Percentiles rank a stretch among this genome's conserved stretches.
phyloP scores from a whole-genome alignment of 2,797 vertebrate genomes.

The Eulemur rubriventer region DNA sequence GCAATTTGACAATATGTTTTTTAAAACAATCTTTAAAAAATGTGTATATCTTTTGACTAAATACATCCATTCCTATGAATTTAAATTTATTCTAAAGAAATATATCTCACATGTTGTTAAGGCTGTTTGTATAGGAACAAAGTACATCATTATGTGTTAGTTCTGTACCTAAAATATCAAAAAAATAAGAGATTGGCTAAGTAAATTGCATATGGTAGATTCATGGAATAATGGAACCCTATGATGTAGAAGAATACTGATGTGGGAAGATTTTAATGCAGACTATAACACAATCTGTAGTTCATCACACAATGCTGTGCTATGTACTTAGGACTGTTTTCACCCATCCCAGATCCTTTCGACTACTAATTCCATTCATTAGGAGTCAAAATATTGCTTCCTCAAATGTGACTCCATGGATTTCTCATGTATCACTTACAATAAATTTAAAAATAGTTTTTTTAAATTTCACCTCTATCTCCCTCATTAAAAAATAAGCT shows the following conservation, averaged over 20 bases:
- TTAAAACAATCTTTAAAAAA: not conserved
- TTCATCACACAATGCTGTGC: not conserved
- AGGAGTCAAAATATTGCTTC: not conserved
- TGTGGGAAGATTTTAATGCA: not conserved
- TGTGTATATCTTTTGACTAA: not conserved
- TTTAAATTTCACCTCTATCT: not conserved
- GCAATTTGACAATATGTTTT: not conserved
- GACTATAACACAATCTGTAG: not conserved
- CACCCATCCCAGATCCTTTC: not conserved
- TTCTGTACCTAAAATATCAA: not conserved
- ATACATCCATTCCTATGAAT: not conserved
- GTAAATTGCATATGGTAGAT: not conserved
- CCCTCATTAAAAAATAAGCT: not conserved
- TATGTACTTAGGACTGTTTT: not conserved
- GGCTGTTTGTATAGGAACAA: not conserved
- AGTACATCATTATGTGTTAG: not conserved
- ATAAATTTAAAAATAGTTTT: not conserved
- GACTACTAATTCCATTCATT: constrained; percentile 10
- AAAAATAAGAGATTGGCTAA: not conserved
- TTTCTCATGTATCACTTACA: not conserved
- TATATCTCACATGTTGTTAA: not conserved
- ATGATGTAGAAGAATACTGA: not conserved
- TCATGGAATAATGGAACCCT: not conserved
- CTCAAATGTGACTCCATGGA: not conserved
- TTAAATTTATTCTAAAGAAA: not conserved